Conservation (phyloP, 2,113 vertebrate species). For the Centropus unirufus region DNA sequence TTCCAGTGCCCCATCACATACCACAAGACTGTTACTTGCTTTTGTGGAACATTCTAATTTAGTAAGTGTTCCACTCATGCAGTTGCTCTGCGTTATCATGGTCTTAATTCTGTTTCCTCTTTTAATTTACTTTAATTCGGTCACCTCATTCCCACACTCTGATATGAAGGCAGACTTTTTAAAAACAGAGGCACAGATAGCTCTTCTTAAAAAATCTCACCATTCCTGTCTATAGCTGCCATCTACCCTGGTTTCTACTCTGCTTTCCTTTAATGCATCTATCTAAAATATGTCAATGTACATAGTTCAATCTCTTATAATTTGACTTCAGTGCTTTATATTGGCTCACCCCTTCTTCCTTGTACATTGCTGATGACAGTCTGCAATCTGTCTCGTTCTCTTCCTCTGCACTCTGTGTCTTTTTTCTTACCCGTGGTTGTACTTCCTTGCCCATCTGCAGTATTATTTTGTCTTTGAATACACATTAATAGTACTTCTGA, state of each 20-base stretch:
- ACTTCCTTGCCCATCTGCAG: slow-evolving; percentile 55
- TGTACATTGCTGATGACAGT: not conserved
- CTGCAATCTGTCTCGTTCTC: not conserved
- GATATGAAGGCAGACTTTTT: not conserved
- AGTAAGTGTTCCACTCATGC: not conserved
- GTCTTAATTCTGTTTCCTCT: not conserved
- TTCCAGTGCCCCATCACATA: not conserved
- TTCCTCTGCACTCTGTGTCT: slow-evolving; percentile 16
- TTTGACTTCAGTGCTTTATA: not conserved
- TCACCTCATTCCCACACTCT: not conserved
- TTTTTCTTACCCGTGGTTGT: not conserved
- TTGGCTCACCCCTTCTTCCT: not conserved
- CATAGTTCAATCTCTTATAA: not conserved
- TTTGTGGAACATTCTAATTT: not conserved
- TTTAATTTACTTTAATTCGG: not conserved
- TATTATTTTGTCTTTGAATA: slow-evolving; percentile 9
- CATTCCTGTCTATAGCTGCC: not conserved
- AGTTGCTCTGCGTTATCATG: not conserved
- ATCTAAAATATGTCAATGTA: not conserved
- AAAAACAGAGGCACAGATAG: not conserved
- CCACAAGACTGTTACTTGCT: not conserved
- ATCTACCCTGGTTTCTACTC: not conserved
- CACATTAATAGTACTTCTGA: slow-evolving; percentile 1
- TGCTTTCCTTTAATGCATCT: not conserved
- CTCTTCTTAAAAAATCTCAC: not conserved